Evolutionary conservation across 2,113 vertebrate species (phyloP).

Genomic region (Antidorcas marsupialis): DNA sequence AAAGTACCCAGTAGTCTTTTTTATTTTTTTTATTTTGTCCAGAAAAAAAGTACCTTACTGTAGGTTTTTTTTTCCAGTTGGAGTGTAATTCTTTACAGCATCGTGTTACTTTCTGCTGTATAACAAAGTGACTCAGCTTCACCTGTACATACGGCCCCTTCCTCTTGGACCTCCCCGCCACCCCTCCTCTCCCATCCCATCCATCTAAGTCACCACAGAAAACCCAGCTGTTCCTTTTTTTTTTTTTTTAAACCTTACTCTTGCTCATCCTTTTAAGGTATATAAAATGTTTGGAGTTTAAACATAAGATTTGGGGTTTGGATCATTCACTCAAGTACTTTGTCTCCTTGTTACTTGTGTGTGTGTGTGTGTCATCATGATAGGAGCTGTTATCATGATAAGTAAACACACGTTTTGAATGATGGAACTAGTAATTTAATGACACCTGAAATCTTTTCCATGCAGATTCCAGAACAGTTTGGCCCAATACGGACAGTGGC

Average conservation of each 20-base stretch:
- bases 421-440: neutral
- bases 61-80: neutral
- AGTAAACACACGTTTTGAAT: neutral
- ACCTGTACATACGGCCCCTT: neutral
- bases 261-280: neutral
- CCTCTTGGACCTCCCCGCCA: neutral
- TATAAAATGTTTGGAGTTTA: neutral
- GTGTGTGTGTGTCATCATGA: no score
- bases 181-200: neutral
- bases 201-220: neutral
- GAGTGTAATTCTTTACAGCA: neutral
- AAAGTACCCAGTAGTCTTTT: neutral
- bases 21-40: neutral
- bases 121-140: neutral
- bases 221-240: neutral
- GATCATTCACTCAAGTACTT: neutral
- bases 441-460: neutral
- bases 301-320: neutral
- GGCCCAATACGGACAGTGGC: conserved; percentile 95
- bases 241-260: neutral
- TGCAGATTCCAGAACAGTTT: conserved; percentile 93
- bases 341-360: neutral
- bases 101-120: neutral
- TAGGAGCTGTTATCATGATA: neutral
- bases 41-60: neutral